Evolutionary conservation across 2,888 invertebrate genomes (phyloP), one percentile per base, ranked within the genome.

Genomic region (Gonocerus acuteangulatus): DNA sequence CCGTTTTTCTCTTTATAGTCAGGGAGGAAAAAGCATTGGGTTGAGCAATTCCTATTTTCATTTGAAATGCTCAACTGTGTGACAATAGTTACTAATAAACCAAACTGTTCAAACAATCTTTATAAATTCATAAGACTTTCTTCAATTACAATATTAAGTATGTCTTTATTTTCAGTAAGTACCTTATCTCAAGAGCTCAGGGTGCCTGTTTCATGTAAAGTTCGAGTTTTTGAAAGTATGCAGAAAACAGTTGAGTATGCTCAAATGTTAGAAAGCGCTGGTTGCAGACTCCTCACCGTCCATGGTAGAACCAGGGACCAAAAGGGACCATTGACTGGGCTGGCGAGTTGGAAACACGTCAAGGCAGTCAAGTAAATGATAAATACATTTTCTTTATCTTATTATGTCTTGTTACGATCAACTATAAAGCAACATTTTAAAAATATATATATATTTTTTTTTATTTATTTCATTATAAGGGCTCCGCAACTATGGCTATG

Each of bases 281-380:
- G 99, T 23, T 90, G 92, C 71, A 83, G 86, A 75, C 77, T 96
- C 71, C 78, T 99, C 32, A 95, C 97, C 6, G 91, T 99, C 19
- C 99, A 99, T 77, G 97, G 97, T 0, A 80, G 99, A 66, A 95
- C 92, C 0, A 80, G 92, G 62, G 95, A 97, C 67, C 95, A 95
- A 75, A 95, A 94, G 74, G 97, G 97, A n/a, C 89, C 90, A 1
- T 75, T 90, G 16, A 97, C 97, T 2, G 97, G 97, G 15, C 73
- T 95, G 58, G 97, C 97, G 21, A 88, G 88, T 75, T 99, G 97
- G 97, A 79, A 82, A 68, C 87, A 92, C 72, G 94, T 99, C 62
- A 87, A 84, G 75, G 91, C 89, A 69, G 87, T 97, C 49, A 89
- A 89, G 87, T 92, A 75, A 69, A 70, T 66, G 27, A 27, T 27